Evolutionary conservation across 1,140 invertebrate genomes (phyloP).

Genomic region (Tetramorium alpestre): DNA sequence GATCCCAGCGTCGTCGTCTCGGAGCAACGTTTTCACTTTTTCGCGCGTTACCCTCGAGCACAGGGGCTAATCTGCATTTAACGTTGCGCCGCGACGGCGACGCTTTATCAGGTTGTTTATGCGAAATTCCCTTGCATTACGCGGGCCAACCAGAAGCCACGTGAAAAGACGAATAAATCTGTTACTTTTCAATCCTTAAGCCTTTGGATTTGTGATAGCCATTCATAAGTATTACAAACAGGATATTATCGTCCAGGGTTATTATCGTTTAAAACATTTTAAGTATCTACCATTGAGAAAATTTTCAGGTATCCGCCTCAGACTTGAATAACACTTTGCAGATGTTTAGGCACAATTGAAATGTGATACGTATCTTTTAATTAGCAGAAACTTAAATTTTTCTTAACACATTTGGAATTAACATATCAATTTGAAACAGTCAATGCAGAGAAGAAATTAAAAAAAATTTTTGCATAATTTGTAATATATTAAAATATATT

Average conservation of each 20-base stretch:
- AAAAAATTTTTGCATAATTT: background rate
- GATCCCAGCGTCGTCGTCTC: constrained; percentile 32
- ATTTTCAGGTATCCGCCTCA: background rate
- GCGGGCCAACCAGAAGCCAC: background rate
- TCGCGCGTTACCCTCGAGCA: constrained; percentile 50
- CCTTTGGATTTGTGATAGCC: background rate
- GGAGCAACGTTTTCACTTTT: constrained; percentile 71
- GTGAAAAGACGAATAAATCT: background rate
- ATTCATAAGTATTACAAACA: background rate
- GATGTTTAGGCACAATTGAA: background rate
- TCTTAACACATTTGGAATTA: background rate
- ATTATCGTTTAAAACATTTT: background rate
- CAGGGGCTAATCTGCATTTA: constrained; percentile 64
- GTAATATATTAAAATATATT: background rate
- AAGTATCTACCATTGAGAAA: background rate
- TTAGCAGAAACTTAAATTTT: background rate
- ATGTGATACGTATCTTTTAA: background rate
- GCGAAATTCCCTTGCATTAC: constrained; percentile 43
- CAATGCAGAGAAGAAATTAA: background rate
- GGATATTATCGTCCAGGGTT: background rate
- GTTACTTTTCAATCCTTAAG: background rate
- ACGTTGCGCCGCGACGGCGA: constrained; percentile 2
- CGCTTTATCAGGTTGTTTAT: constrained; percentile 63
- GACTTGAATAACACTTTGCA: background rate
- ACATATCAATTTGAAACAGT: background rate